Conservation (phyloP, 1,140 invertebrate species). For the Lordiphosa mommai region DNA sequence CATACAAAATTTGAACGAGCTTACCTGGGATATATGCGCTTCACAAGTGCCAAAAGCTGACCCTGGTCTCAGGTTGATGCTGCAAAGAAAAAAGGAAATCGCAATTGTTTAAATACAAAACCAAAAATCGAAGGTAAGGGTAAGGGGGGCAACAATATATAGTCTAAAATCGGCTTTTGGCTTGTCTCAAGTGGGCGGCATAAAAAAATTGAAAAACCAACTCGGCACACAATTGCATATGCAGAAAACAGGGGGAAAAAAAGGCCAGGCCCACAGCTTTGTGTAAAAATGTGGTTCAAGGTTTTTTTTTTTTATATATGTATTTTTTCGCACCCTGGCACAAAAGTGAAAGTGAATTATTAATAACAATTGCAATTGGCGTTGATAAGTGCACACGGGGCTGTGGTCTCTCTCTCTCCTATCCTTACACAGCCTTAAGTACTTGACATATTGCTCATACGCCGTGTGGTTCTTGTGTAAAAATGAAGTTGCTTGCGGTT, state of each 20-base stretch:
- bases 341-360: conserved; percentile 66
- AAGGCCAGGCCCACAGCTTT: not conserved
- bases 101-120: not conserved
- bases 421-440: not conserved
- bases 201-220: conserved; percentile 26
- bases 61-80: conserved; percentile 8
- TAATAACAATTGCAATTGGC: conserved; percentile 66
- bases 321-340: conserved; percentile 1
- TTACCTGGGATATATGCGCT: conserved; percentile 20
- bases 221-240: not conserved
- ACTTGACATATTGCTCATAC: conserved; percentile 61
- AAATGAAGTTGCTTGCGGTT: conserved; percentile 68
- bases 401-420: too few relatives aligned
- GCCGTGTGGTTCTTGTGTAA: conserved; percentile 45
- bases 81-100: conserved; percentile 15
- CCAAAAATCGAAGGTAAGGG: not conserved
- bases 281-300: conserved; percentile 44
- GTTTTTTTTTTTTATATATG: too few relatives aligned
- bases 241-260: conserved; percentile 1
- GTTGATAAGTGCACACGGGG: conserved; percentile 37
- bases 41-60: not conserved
- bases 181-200: conserved; percentile 35
- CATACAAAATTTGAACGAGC: not conserved
- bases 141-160: not conserved
- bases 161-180: not conserved